Base-by-base conservation (phyloP, 2,113 vertebrate genomes). In the Amphilophus citrinellus region DNA sequence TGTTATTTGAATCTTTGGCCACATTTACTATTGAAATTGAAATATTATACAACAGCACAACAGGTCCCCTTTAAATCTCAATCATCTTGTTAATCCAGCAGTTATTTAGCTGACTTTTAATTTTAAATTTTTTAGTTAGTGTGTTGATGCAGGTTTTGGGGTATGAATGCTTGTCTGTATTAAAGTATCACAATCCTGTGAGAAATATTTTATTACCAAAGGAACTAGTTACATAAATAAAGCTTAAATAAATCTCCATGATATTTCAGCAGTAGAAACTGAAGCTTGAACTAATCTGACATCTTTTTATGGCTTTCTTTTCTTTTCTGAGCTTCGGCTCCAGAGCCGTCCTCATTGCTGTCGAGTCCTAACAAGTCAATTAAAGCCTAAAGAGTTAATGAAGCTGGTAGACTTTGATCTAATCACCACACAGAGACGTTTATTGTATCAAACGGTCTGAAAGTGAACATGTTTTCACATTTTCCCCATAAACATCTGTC, bases 401-500 rank as follows among this genome's bases (percentile, higher is more conserved):
- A 61, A 47, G 39, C 10, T 30, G 37, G 58, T 24, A 42, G 6
- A 56, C 30, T 76, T 17, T 22, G 18, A 39, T 77, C 58, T 30
- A 39, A n/a, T 10, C 7, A 4, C 76, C 3, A 1, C 58, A 47
- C 10, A 0, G 37, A n/a, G 22, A 27, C 5, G 0, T 47, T 71
- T 71, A 71, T 1, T 0, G 2, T 17, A 50, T 50, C 5, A 10
- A 30, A 20, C 2, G 5, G 0, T 71, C 15, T 71, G 24, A 30
- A 27, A 44, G 27, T 6, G 15, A 1, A 47, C 5, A 53, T 44
- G 56, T 75, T 89, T 81, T 35, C 11, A 15, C 27, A 71, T 83
- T 83, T 84, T 80, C 39, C 42, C 39, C 22, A 44, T 79, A 66
- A 79, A 82, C 66, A 76, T 61, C n/a, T 14, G 35, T 82, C 61